Percentiles rank a stretch among this genome's conserved stretches.
These are phyloP conservation scores for Sebastes variabilis DNA, from an alignment of 2,797 vertebrate species.

Conservation along the genomic window DNA sequence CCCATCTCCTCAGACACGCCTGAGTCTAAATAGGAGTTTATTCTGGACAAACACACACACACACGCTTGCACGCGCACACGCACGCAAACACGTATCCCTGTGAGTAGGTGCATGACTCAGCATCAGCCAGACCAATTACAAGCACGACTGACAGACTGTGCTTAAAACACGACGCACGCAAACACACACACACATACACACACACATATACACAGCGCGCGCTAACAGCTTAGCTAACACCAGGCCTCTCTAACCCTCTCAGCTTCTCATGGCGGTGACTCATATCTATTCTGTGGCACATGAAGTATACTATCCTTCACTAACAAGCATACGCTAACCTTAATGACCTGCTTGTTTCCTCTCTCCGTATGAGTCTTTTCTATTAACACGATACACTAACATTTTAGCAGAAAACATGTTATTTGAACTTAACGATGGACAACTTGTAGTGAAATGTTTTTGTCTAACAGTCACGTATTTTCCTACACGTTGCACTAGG, in stretches of 20 bases:
- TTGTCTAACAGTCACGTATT: background rate
- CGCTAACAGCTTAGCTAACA: conserved; percentile 59
- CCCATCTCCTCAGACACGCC: conserved; percentile 66
- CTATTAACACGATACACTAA: background rate
- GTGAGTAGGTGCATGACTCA: conserved; percentile 77
- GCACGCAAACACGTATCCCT: conserved; percentile 39
- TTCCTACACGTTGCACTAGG: background rate
- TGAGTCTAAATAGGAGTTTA: conserved; percentile 72
- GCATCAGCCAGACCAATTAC: conserved; percentile 77
- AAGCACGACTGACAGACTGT: conserved; percentile 68
- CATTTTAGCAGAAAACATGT: background rate
- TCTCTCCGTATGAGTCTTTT: background rate
- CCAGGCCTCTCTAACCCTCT: conserved; percentile 43
- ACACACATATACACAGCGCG: background rate
- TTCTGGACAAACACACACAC: conserved; percentile 65
- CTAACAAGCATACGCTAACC: conserved; percentile 53
- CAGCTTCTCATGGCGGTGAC: conserved; percentile 64
- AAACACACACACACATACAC: conserved; percentile 7
- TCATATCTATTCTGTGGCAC: conserved; percentile 58
- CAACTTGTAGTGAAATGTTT: background rate
- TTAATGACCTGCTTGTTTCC: conserved; percentile 27
- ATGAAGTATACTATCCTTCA: conserved; percentile 41
- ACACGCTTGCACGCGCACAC: conserved; percentile 4
- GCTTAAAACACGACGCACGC: conserved; percentile 60
- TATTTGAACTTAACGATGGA: background rate